Evolutionary conservation across 2,888 invertebrate species (phyloP).

Genomic region (Caenorhabditis sulstoni): DNA sequence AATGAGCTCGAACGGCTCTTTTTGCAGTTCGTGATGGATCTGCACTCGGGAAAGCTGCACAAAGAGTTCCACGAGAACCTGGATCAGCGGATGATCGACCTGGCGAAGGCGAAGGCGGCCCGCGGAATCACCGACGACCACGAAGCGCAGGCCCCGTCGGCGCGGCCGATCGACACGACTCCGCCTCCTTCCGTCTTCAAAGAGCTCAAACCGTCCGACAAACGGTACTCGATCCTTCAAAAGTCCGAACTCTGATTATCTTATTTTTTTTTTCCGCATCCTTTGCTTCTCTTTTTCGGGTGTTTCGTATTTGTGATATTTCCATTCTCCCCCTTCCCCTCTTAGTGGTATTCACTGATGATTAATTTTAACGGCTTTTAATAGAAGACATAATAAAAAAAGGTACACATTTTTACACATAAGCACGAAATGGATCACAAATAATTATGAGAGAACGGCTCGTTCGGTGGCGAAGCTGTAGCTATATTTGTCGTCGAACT

Average conservation of each 20-base stretch:
- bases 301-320: slow-evolving; percentile 44
- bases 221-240: slow-evolving; percentile 91
- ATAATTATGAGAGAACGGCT: slow-evolving; percentile 40
- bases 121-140: slow-evolving; percentile 64
- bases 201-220: slow-evolving; percentile 95
- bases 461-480: slow-evolving; percentile 49
- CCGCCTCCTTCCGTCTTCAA: slow-evolving; percentile 86
- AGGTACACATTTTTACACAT: slow-evolving; percentile 39
- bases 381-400: neutral
- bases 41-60: slow-evolving; percentile 96
- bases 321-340: slow-evolving; percentile 4
- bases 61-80: slow-evolving; percentile 97
- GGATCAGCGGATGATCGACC: slow-evolving; percentile 84
- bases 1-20: neutral
- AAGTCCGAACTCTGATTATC: slow-evolving; percentile 75
- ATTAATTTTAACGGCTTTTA: slow-evolving; percentile 43
- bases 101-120: slow-evolving; percentile 75
- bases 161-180: slow-evolving; percentile 89
- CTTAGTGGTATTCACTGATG: neutral
- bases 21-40: slow-evolving; percentile 87
- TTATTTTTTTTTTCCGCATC: slow-evolving; percentile 3
- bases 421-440: slow-evolving; percentile 11
- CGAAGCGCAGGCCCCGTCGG: slow-evolving; percentile 81
- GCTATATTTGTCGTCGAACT: slow-evolving; percentile 21
- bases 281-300: slow-evolving; percentile 40